Percentiles rank a stretch among this genome's conserved stretches.
phyloP scores from a whole-genome alignment of 2,113 vertebrate species.

The Varanus komodoensis region DNA sequence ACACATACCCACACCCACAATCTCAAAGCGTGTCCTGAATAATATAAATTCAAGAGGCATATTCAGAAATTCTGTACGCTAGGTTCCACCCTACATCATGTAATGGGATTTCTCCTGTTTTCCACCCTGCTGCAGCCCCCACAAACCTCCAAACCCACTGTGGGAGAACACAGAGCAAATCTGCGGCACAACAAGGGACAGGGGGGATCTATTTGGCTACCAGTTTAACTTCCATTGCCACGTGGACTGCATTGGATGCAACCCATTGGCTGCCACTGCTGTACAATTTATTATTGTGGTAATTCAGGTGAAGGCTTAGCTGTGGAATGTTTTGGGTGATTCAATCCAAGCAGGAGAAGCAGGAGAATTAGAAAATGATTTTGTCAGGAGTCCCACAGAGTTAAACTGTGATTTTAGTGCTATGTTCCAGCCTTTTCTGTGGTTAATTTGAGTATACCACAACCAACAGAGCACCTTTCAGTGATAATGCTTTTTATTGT shows the following conservation, averaged over 20 bases:
- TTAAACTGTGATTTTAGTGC: constrained; percentile 19
- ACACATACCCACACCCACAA: neutral
- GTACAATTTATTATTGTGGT: neutral
- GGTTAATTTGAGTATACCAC: constrained; percentile 48
- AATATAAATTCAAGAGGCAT: neutral
- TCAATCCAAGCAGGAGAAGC: constrained; percentile 27
- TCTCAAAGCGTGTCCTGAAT: neutral
- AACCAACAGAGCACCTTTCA: constrained; percentile 61
- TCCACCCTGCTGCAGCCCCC: no score
- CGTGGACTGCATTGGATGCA: no score
- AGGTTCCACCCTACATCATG: no score
- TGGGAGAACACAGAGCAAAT: no score
- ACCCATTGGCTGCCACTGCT: neutral
- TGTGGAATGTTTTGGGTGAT: neutral
- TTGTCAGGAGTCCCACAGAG: neutral
- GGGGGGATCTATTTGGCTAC: no score
- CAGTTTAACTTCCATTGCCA: no score
- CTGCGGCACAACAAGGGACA: no score
- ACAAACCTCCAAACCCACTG: no score
- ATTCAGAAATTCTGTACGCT: neutral
- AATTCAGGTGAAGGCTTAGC: constrained; percentile 24
- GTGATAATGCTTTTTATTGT: constrained; percentile 26
- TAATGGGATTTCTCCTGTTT: no score
- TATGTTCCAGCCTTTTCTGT: neutral
- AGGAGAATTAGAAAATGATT: constrained; percentile 41